These are phyloP conservation scores for Hemibagrus wyckioides DNA, from an alignment of 2,113 vertebrate species.

Conservation along the genomic window DNA sequence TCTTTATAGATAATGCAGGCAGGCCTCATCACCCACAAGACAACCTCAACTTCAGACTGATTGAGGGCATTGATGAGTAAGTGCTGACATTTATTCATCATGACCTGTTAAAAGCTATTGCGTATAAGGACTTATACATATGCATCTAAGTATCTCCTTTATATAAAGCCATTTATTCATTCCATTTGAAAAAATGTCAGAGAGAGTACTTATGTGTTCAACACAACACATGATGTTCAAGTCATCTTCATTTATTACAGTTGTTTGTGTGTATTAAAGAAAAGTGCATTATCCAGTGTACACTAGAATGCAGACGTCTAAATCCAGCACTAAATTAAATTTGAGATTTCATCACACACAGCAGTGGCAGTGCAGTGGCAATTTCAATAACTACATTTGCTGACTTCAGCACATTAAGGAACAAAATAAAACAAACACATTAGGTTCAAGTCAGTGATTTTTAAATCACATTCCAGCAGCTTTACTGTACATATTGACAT, in stretches of 20 bases:
- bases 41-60: constrained; percentile 88
- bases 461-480: background rate
- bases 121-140: background rate
- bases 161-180: background rate
- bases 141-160: background rate
- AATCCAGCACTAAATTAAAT: background rate
- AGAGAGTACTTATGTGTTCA: background rate
- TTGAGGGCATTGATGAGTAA: constrained; percentile 88
- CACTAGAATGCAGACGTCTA: background rate
- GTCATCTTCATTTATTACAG: background rate
- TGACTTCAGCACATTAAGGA: background rate
- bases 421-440: background rate
- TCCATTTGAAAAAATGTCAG: background rate
- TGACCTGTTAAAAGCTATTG: background rate
- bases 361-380: background rate
- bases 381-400: background rate
- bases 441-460: background rate
- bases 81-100: constrained; percentile 39
- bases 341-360: background rate
- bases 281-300: background rate
- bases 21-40: constrained; percentile 75
- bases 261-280: background rate
- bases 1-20: constrained; percentile 91
- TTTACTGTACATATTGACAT: background rate
- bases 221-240: background rate